Conservation (phyloP, 2,888 invertebrate genomes). For the Seira ritae region DNA sequence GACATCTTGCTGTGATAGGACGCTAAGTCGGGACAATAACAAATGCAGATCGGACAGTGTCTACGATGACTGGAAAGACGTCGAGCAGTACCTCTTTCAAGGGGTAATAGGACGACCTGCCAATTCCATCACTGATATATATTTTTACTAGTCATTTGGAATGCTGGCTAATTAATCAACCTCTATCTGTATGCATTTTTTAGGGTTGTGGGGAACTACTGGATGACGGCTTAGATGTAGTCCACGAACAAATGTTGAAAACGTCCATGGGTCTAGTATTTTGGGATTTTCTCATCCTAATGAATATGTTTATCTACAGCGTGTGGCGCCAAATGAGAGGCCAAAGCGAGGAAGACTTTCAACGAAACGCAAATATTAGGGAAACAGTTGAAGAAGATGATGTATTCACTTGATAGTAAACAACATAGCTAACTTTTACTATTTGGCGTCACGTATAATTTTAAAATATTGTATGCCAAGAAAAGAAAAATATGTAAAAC, state of each 20-base stretch:
- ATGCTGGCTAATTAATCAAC: too few relatives aligned
- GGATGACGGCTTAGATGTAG: conserved; percentile 57
- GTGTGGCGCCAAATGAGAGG: conserved; percentile 51
- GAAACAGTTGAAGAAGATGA: conserved; percentile 58
- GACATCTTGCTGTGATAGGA: conserved; percentile 65
- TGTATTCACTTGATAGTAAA: conserved; percentile 62
- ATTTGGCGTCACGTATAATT: too few relatives aligned
- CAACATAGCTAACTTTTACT: conserved; percentile 21
- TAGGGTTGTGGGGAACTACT: conserved; percentile 60
- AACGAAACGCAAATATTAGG: conserved; percentile 50
- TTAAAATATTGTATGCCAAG: neutral
- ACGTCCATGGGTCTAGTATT: conserved; percentile 60
- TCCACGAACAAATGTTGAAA: conserved; percentile 57
- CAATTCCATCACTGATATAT: too few relatives aligned
- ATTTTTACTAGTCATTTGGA: too few relatives aligned
- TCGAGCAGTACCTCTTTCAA: conserved; percentile 56
- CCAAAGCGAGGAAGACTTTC: conserved; percentile 31
- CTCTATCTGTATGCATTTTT: neutral
- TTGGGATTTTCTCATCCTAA: conserved; percentile 57
- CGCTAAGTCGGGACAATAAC: conserved; percentile 60
- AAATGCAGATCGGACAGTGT: conserved; percentile 65
- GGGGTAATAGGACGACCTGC: conserved; percentile 36
- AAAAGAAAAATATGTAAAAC: neutral
- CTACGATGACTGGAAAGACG: conserved; percentile 63
- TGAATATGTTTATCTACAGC: conserved; percentile 55